These are phyloP conservation scores for Bovichtus variegatus DNA, from an alignment of 2,797 vertebrate genomes.

Conservation along the genomic window DNA sequence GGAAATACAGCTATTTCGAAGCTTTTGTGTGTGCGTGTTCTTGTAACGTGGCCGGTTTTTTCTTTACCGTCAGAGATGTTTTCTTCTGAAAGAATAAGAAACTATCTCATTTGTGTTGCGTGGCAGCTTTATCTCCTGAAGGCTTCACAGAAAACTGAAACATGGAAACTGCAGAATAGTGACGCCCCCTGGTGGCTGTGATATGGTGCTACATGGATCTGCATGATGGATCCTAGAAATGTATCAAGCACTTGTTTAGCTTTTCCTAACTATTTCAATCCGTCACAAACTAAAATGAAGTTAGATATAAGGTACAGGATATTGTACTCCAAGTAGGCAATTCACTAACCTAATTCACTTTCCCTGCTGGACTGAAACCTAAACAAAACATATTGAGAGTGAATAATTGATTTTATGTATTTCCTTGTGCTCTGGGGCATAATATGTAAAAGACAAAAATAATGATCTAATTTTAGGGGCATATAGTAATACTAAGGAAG, in stretches of 20 bases:
- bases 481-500: not conserved
- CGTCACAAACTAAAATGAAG: not conserved
- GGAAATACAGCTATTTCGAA: conserved; percentile 24
- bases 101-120: conserved; percentile 4
- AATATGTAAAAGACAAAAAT: not conserved
- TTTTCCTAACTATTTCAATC: not conserved
- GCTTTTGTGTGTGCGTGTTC: not conserved
- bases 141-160: conserved; percentile 6
- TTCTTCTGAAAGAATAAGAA: conserved; percentile 11
- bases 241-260: not conserved
- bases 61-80: conserved; percentile 1
- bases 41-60: conserved; percentile 12
- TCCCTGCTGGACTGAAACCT: not conserved
- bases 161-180: not conserved
- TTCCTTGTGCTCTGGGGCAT: not conserved
- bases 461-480: not conserved
- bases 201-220: not conserved
- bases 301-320: not conserved
- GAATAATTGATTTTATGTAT: not conserved
- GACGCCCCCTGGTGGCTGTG: conserved; percentile 62
- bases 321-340: not conserved
- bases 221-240: not conserved
- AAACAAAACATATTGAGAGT: not conserved
- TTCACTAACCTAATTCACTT: too few species aligned
- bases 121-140: conserved; percentile 6